Percentiles rank a stretch among this genome's conserved stretches.
Evolutionary conservation across 2,888 invertebrate species (phyloP).

Genomic region (Mayetiola destructor): DNA sequence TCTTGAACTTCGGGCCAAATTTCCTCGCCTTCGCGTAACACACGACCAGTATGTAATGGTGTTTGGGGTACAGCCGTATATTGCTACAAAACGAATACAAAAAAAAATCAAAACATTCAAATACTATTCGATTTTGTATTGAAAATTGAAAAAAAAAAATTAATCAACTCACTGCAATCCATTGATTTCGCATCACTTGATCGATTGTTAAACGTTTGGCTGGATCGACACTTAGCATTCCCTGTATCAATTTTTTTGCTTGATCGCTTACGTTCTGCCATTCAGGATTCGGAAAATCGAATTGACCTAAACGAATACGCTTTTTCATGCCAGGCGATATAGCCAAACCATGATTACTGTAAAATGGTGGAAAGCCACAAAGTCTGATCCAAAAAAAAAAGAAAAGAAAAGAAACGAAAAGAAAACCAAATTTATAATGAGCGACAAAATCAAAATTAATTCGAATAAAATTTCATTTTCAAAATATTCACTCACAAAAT

Average conservation of each 20-base stretch:
- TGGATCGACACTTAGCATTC: conserved; percentile 90
- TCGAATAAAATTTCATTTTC: neutral
- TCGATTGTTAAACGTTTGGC: conserved; percentile 77
- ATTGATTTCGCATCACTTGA: conserved; percentile 74
- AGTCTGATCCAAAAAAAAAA: conserved; percentile 37
- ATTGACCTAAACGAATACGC: conserved; percentile 73
- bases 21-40: conserved; percentile 80
- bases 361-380: conserved; percentile 98
- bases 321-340: conserved; percentile 99
- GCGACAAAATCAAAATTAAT: neutral
- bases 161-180: conserved; percentile 58
- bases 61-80: conserved; percentile 87
- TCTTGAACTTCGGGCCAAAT: conserved; percentile 97
- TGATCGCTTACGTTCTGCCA: conserved; percentile 89
- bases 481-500: conserved; percentile 54
- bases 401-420: neutral
- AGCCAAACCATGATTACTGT: conserved; percentile 91
- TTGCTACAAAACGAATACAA: conserved; percentile 22
- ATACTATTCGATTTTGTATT: neutral
- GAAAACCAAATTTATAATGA: neutral
- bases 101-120: neutral
- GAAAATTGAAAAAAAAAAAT: neutral
- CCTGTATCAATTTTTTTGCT: conserved; percentile 89
- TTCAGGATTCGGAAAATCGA: conserved; percentile 91
- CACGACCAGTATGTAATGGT: conserved; percentile 77